phyloP scores from a whole-genome alignment of 2,113 vertebrate genomes.

The Litocranius walleri region DNA sequence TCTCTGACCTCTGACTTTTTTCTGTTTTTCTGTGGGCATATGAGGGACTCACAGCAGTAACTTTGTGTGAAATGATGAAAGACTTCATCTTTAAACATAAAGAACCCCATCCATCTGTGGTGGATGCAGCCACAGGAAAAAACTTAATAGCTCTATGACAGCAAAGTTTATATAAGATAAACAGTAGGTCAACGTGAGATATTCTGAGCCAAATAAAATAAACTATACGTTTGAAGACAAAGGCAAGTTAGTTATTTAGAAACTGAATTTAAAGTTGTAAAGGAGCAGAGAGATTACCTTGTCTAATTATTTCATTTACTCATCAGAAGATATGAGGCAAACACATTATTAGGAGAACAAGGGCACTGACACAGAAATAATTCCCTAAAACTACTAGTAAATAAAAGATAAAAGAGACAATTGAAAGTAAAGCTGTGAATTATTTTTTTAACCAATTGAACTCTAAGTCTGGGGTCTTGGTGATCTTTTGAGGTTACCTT shows the following conservation, averaged over 20 bases:
- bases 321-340: neutral
- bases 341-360: neutral
- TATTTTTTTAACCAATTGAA: neutral
- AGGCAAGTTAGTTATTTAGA: neutral
- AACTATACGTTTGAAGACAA: neutral
- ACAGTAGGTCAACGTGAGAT: neutral
- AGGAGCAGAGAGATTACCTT: neutral
- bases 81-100: constrained; percentile 7
- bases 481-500: constrained; percentile 23
- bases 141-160: neutral
- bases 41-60: constrained; percentile 27
- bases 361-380: neutral
- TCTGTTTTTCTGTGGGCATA: neutral
- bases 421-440: neutral
- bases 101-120: neutral
- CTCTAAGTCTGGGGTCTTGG: neutral
- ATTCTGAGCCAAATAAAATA: neutral
- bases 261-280: constrained; percentile 10
- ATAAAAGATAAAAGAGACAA: neutral
- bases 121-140: neutral
- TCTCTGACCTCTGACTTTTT: neutral
- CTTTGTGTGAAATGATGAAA: constrained; percentile 46
- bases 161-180: neutral
- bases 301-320: neutral
- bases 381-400: neutral